Percentiles rank a stretch among this genome's conserved stretches.
Evolutionary conservation across 2,888 invertebrate genomes (phyloP).

Genomic region (Drosophila leonis): DNA sequence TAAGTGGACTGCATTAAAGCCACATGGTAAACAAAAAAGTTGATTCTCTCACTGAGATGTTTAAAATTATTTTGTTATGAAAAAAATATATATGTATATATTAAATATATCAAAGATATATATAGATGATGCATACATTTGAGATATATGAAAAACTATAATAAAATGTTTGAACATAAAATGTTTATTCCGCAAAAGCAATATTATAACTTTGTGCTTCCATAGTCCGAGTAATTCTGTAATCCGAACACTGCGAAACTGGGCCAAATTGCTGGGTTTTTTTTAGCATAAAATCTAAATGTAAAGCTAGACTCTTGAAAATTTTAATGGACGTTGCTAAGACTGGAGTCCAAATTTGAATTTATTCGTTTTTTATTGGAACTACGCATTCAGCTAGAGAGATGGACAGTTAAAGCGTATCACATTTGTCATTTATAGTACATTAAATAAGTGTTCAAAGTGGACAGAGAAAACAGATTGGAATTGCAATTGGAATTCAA

Average conservation of each 20-base stretch:
- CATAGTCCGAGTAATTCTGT: neutral
- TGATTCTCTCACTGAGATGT: neutral
- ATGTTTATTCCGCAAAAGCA: neutral
- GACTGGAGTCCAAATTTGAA: neutral
- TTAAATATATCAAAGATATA: neutral
- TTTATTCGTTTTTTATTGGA: no score
- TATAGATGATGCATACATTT: no score
- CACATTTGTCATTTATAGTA: no score
- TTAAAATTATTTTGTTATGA: neutral
- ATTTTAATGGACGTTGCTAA: neutral
- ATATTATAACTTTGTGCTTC: neutral
- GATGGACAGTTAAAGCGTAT: no score
- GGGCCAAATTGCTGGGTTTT: no score
- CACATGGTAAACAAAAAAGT: neutral
- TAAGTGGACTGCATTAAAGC: neutral
- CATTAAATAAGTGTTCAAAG: no score
- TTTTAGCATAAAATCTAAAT: no score
- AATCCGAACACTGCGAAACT: neutral
- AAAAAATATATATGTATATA: neutral
- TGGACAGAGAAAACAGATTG: no score
- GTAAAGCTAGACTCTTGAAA: no score
- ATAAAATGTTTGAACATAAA: neutral
- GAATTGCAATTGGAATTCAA: no score
- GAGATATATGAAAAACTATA: neutral
- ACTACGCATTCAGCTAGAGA: no score